phyloP scores from a whole-genome alignment of 2,888 invertebrate genomes.

The Macaria liturata region DNA sequence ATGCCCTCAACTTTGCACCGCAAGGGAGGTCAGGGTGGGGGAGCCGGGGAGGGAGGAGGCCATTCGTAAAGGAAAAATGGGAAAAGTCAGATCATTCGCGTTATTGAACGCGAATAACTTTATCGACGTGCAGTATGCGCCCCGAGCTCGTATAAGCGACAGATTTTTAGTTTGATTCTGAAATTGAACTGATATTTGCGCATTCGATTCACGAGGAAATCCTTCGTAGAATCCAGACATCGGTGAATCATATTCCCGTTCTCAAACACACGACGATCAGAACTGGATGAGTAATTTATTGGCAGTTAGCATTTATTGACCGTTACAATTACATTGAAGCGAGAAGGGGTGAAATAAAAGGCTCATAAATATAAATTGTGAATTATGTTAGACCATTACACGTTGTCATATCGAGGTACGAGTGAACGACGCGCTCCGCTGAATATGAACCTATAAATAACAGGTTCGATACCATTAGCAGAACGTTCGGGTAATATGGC shows the following conservation, averaged over 20 bases:
- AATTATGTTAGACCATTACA: constrained; percentile 51
- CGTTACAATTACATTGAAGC: constrained; percentile 24
- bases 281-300: constrained; percentile 14
- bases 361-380: constrained; percentile 47
- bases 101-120: constrained; percentile 80
- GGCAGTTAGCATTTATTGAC: constrained; percentile 19
- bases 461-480: constrained; percentile 66
- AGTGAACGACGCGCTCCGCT: constrained; percentile 48
- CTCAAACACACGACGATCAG: neutral
- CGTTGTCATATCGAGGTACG: constrained; percentile 42
- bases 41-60: constrained; percentile 45
- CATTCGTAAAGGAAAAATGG: constrained; percentile 74
- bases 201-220: constrained; percentile 2
- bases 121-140: constrained; percentile 70
- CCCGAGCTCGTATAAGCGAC: constrained; percentile 23
- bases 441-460: constrained; percentile 63
- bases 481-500: constrained; percentile 64
- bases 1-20: constrained; percentile 84
- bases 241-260: neutral
- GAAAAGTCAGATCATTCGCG: constrained; percentile 79
- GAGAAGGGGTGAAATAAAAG: constrained; percentile 39
- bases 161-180: constrained; percentile 21
- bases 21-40: constrained; percentile 57
- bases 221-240: neutral
- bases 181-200: constrained; percentile 4